phyloP scores from a whole-genome alignment of 2,113 vertebrate genomes.

The Accipiter cooperii region DNA sequence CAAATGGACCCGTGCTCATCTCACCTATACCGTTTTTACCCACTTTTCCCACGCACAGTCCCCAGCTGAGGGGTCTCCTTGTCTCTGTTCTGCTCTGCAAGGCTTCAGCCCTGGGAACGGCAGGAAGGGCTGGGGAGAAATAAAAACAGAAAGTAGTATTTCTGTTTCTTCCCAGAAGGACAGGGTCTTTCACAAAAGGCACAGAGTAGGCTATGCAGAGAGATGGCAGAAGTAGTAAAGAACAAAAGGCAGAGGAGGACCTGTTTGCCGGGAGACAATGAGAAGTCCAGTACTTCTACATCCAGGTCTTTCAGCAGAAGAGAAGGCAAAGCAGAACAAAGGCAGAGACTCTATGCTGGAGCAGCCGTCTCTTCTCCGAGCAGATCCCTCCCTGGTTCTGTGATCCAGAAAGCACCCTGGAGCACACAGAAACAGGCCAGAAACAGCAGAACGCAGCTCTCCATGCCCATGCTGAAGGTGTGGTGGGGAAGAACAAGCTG shows the following conservation, averaged over 20 bases:
- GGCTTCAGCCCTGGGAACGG: background rate
- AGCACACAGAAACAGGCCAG: background rate
- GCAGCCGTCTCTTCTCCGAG: background rate
- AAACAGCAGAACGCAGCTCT: background rate
- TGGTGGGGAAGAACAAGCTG: background rate
- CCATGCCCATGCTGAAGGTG: fast-evolving
- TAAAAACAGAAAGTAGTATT: background rate
- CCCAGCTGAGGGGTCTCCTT: background rate
- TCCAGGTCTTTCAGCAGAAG: background rate
- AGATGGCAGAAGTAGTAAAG: background rate
- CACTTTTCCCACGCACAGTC: background rate
- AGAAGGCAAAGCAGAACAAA: background rate
- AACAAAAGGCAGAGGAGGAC: background rate
- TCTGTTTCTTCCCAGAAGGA: background rate
- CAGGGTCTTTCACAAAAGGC: background rate
- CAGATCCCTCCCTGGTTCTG: background rate
- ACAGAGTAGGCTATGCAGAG: background rate
- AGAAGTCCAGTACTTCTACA: background rate
- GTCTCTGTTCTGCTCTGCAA: background rate
- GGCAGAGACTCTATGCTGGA: background rate
- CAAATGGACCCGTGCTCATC: fast-evolving
- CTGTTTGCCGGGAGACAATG: background rate
- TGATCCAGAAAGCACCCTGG: no score
- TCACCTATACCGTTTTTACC: no score
- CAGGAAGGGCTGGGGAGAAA: background rate